Evolutionary conservation across 2,113 vertebrate species (phyloP).

Genomic region (Alligator sinensis): DNA sequence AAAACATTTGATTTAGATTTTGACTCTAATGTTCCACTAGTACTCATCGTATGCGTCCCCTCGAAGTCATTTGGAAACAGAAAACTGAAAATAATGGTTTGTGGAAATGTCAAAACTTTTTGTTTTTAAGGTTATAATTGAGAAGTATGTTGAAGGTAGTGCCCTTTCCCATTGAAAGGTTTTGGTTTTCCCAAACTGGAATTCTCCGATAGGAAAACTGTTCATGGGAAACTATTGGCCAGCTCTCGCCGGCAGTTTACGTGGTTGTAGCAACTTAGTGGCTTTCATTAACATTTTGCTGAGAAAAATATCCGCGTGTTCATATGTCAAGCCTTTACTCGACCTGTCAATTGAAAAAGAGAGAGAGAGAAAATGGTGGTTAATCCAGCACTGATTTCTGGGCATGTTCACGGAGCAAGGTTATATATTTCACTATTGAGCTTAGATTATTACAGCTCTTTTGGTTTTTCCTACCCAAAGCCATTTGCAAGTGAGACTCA

Average conservation of each 20-base stretch:
- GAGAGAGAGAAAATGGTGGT: not conserved
- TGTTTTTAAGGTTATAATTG: too few relatives aligned
- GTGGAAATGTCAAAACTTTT: too few relatives aligned
- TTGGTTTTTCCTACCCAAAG: not conserved
- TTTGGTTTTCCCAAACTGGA: not conserved
- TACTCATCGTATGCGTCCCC: too few relatives aligned
- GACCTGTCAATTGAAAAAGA: not conserved
- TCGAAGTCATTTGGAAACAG: too few relatives aligned
- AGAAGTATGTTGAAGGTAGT: too few relatives aligned
- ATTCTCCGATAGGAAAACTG: not conserved
- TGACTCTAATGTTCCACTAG: too few relatives aligned
- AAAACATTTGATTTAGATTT: not conserved
- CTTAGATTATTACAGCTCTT: not conserved
- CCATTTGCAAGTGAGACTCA: not conserved
- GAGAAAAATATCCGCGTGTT: constrained; percentile 1
- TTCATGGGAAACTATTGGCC: not conserved
- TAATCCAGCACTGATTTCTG: not conserved
- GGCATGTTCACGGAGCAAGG: not conserved
- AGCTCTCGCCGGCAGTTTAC: not conserved
- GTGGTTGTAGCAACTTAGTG: not conserved
- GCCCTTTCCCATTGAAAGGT: not conserved
- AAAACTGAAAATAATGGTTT: too few relatives aligned
- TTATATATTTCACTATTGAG: not conserved
- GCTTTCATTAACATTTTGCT: not conserved
- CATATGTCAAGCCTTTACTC: not conserved